Conservation (phyloP, 2,797 vertebrate genomes). For the Hapalemur alaotrensis region DNA sequence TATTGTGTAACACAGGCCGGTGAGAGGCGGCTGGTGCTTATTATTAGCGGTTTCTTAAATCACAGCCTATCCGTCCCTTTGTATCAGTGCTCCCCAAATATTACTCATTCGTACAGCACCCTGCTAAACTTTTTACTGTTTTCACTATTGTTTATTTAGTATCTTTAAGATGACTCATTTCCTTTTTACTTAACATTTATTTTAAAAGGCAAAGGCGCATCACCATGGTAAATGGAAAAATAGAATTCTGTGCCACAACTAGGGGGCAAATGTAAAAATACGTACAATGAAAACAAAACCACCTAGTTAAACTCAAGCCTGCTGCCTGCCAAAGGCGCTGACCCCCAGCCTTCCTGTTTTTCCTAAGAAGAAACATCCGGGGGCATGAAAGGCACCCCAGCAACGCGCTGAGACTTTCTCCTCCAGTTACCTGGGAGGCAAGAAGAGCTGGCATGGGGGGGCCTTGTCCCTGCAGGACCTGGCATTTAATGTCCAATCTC, state of each 20-base stretch:
- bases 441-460: accelerated
- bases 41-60: not conserved
- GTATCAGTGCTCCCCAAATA: not conserved
- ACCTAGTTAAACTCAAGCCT: not conserved
- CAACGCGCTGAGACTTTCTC: accelerated
- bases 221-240: not conserved
- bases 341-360: not conserved
- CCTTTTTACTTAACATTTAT: not conserved
- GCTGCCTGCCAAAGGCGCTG: not conserved
- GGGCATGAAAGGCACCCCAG: accelerated
- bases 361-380: not conserved
- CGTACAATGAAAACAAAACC: not conserved
- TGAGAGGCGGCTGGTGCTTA: not conserved
- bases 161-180: constrained; percentile 9
- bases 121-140: not conserved
- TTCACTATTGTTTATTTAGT: not conserved
- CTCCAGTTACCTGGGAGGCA: accelerated
- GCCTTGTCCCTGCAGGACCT: not conserved
- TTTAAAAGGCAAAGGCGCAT: constrained; percentile 6
- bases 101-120: not conserved
- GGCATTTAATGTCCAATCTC: not conserved
- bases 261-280: constrained; percentile 4
- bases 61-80: not conserved
- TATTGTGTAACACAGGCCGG: not conserved
- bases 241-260: not conserved